phyloP scores from a whole-genome alignment of 2,113 vertebrate species.

The Jaculus jaculus region DNA sequence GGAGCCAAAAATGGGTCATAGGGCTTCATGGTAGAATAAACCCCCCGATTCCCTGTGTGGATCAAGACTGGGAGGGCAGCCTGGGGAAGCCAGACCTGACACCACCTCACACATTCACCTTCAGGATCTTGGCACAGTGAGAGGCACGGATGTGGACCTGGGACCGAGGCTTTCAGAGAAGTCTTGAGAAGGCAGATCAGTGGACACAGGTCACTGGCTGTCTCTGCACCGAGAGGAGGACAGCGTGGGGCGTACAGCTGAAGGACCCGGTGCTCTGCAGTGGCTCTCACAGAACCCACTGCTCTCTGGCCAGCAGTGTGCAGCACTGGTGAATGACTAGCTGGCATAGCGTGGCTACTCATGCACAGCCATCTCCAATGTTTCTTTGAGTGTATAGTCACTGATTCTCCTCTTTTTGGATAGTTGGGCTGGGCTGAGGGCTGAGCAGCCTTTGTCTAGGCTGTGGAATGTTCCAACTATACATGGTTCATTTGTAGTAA shows the following conservation, averaged over 20 bases:
- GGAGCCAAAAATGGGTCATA: background rate
- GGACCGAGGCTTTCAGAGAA: background rate
- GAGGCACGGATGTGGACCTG: background rate
- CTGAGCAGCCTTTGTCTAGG: background rate
- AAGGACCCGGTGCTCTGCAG: background rate
- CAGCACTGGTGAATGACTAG: background rate
- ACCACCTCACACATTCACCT: fast-evolving
- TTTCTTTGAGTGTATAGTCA: fast-evolving
- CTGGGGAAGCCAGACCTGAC: background rate
- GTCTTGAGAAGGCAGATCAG: background rate
- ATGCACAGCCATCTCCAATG: fast-evolving
- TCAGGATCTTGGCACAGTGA: fast-evolving
- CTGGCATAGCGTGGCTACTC: fast-evolving
- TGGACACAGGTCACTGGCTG: background rate
- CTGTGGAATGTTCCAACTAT: fast-evolving
- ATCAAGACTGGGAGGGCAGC: background rate
- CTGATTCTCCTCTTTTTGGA: background rate
- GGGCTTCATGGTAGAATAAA: background rate
- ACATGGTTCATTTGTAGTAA: fast-evolving
- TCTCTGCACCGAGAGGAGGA: background rate
- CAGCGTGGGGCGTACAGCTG: background rate
- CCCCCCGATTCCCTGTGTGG: fast-evolving
- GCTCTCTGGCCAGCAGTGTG: background rate
- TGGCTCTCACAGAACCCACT: no score
- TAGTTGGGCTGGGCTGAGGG: background rate